phyloP scores from a whole-genome alignment of 2,888 invertebrate species.

The Harmothoe impar region DNA sequence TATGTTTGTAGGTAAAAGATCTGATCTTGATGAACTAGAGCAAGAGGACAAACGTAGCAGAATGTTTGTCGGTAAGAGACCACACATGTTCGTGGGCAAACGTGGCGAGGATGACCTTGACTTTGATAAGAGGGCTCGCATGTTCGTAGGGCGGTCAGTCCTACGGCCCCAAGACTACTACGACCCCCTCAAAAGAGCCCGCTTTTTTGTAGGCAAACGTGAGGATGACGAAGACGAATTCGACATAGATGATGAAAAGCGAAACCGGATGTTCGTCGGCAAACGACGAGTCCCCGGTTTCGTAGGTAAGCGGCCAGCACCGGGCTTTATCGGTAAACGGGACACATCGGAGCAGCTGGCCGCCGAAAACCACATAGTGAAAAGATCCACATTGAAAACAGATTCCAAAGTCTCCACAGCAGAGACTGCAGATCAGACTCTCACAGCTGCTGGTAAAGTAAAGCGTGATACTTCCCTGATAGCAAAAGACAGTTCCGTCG shows the following conservation, averaged over 20 bases:
- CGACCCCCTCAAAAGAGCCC: conserved; percentile 49
- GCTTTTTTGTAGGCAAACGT: conserved; percentile 58
- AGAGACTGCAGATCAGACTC: conserved; percentile 26
- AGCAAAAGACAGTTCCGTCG: conserved; percentile 55
- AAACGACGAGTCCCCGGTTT: conserved; percentile 55
- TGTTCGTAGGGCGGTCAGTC: conserved; percentile 66
- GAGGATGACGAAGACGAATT: conserved; percentile 38
- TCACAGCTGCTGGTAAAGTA: conserved; percentile 26
- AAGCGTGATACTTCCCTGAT: conserved; percentile 52
- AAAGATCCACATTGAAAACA: conserved; percentile 37
- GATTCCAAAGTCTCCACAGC: conserved; percentile 25
- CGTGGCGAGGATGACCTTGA: conserved; percentile 19
- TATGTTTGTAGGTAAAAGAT: conserved; percentile 62
- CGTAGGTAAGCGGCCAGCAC: conserved; percentile 58
- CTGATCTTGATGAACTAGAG: conserved; percentile 51
- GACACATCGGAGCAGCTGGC: conserved; percentile 27
- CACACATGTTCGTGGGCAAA: conserved; percentile 64
- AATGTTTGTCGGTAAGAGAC: conserved; percentile 66
- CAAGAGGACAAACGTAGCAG: conserved; percentile 64
- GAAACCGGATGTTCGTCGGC: conserved; percentile 61
- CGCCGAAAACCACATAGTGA: conserved; percentile 17
- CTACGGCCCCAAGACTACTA: conserved; percentile 30
- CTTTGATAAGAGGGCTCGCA: conserved; percentile 64
- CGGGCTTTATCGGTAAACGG: conserved; percentile 62
- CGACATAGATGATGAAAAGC: conserved; percentile 14